Conservation (phyloP, 2,797 vertebrate genomes). For the Malurus leucopterus region DNA sequence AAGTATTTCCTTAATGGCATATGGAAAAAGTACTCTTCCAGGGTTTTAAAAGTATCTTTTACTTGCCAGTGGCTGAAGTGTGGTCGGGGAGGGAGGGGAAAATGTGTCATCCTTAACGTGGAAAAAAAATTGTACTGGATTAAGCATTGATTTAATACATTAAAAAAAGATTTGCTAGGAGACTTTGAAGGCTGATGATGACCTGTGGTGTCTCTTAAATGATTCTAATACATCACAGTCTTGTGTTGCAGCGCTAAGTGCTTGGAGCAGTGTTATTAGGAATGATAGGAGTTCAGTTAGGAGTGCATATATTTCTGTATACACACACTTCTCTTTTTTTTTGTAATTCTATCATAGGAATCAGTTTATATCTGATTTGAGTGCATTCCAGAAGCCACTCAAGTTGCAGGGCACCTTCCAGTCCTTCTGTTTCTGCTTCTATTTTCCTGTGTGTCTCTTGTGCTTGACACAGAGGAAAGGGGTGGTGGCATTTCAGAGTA, state of each 20-base stretch:
- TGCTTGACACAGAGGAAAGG: rapidly evolving
- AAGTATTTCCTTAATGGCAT: constrained; percentile 4
- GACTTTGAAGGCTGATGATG: background rate
- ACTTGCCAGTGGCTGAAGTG: constrained; percentile 5
- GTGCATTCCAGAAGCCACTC: background rate
- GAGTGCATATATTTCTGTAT: background rate
- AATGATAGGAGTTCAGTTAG: background rate
- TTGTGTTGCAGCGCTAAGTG: background rate
- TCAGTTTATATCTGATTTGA: background rate
- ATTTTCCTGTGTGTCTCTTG: background rate
- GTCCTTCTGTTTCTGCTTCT: background rate
- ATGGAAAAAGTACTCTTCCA: constrained; percentile 3
- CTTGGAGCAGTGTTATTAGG: background rate
- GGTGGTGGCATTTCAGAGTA: background rate
- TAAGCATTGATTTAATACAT: background rate
- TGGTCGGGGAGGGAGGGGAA: background rate
- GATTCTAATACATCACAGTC: background rate
- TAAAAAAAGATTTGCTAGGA: background rate
- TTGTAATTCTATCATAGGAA: background rate
- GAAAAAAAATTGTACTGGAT: background rate
- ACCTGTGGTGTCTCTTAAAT: background rate
- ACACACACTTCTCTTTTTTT: rapidly evolving
- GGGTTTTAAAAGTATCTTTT: constrained; percentile 6
- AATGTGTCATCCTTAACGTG: background rate
- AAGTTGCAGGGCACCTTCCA: background rate